Evolutionary conservation across 23 tunicate species (phyloP).

Genomic region (Trididemnum clinides): DNA sequence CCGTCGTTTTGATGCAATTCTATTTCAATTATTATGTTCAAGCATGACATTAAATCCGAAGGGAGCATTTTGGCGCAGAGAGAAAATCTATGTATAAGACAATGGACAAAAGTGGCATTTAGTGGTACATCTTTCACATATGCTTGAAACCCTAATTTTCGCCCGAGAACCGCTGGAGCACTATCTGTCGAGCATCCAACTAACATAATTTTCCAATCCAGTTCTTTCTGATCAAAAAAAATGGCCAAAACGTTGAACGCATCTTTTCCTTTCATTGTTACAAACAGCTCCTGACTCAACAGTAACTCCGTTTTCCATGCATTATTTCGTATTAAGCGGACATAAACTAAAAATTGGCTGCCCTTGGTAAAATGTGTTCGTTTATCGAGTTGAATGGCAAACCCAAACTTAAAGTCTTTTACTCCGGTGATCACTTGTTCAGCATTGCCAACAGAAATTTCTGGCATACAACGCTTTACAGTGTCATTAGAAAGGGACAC

Average conservation of each 20-base stretch:
- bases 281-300: neutral
- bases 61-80: neutral
- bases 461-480: conserved; percentile 6
- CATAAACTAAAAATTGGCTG: conserved; percentile 35
- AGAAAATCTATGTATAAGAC: neutral
- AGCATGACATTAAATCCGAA: neutral
- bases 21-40: neutral
- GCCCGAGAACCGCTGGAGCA: conserved; percentile 21
- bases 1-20: neutral
- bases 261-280: neutral
- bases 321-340: conserved; percentile 12
- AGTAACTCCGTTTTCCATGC: too few species aligned
- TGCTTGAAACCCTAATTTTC: neutral
- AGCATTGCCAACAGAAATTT: conserved; percentile 15
- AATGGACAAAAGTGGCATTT: too few species aligned
- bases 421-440: neutral
- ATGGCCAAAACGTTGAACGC: neutral
- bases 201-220: neutral
- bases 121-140: neutral
- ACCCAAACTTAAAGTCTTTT: conserved; percentile 21
- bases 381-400: conserved; percentile 21
- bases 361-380: neutral
- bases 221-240: neutral
- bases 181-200: neutral
- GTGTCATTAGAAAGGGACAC: conserved; percentile 6